Evolutionary conservation across 1,140 invertebrate species (phyloP), one percentile per base, ranked within the genome.

Genomic region (Galendromus occidentalis): DNA sequence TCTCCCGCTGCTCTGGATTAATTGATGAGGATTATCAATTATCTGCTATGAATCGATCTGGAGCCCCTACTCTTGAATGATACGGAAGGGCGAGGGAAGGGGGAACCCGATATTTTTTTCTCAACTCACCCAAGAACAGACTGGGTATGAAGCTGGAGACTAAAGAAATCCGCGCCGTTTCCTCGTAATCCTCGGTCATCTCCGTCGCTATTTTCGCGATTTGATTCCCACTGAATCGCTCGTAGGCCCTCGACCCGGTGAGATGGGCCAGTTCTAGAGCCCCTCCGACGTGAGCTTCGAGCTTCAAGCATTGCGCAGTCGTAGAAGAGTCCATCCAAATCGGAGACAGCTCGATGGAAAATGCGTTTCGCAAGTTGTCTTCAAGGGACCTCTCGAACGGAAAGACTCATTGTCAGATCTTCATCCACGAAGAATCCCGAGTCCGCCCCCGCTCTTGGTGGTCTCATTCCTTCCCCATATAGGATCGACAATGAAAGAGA

Each of bases 241-340:
- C 89, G 77, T 92, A 94, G 1, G 87, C 92, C 70, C 85, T 79
- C 0, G 91, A 94, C 1, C 94, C 94, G 17, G 92, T 96, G 42
- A 93, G 82, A 72, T 83, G 79, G 0, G 90, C 83, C 70, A 98
- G 79, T 78, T 82, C 82, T 80, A 86, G 69, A 65, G 74, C 68
- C 29, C 91, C 89, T 28, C 90, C 91, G 20, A 90, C 79, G 45
- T 79, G 80, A 39, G 84, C 79, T 75, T 96, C 91, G 44, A 96
- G 74, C 65, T 83, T 75, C 45, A 78, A 74, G 74, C 92, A 96
- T 70, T 94, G 84, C 45, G 80, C 76, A 0, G 79, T 82, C 0
- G 92, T 96, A 68, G 88, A 92, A 0, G 86, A 85, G 76, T 97
- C 92, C 91, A 94, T 93, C 93, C 93, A 98, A 30, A 94, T 83